Evolutionary conservation across 2,113 vertebrate species (phyloP), one percentile per base, ranked within the genome.

Genomic region (Otus sunia): DNA sequence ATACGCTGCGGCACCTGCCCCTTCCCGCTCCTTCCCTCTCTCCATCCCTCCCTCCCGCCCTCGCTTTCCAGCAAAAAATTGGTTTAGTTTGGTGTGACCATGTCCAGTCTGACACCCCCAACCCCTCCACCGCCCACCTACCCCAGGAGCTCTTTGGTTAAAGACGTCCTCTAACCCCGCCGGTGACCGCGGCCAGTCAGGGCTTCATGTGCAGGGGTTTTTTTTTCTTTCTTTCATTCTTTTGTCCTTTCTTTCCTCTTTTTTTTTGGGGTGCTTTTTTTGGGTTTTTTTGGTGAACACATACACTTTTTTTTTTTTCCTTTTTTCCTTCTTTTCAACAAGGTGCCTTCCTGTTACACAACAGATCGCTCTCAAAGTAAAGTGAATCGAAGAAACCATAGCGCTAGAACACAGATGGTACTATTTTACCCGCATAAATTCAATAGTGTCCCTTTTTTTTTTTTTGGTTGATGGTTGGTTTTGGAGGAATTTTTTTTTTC

Each of bases 321-420:
- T 29, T 85, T 50, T 88, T 45, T 52, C 86, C 97, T 96, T 97
- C 97, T 98, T 96, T 98, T 98, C 98, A 96, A 98, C 98, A 99
- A 99, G 98, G 98, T 99, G 99, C 99, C 98, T 98, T 98, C 98
- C 98, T 82, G 96, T 98, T 98, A 98, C 98, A 98, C 98, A 98
- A 87, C 95, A 98, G 97, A 98, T 98, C 98, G 94, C 98, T 98
- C 98, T 88, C 98, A 98, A 97, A 98, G 98, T 98, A 98, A 99
- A 98, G 98, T 98, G 98, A 98, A 98, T 98, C 96, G 98, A 98
- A 96, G 88, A 98, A 98, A 96, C 82, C 97, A 95, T 98, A 98
- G 98, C 91, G 5, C 80, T 94, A 92, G 88, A 98, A 96, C 90
- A 98, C 98, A 98, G 98, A 98, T 98, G 98, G 98, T 98, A 98